phyloP scores from a whole-genome alignment of 2,888 invertebrate species.

The Corythucha ciliata region DNA sequence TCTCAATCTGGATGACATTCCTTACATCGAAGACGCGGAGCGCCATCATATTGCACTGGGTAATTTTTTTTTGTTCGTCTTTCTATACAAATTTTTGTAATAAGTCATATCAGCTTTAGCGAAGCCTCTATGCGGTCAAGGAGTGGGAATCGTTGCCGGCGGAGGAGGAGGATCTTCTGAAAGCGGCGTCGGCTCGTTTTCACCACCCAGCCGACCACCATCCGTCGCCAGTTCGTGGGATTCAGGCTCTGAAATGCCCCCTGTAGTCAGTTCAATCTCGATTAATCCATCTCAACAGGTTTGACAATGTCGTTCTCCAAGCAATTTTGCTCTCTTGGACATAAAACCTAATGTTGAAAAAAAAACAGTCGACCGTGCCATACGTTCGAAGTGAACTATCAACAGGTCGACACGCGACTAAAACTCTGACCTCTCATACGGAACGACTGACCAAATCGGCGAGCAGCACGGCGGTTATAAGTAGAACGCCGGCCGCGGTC shows the following conservation, averaged over 20 bases:
- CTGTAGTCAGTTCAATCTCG: too few relatives aligned
- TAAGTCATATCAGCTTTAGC: too few relatives aligned
- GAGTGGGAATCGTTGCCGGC: too few relatives aligned
- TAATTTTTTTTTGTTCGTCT: constrained; percentile 25
- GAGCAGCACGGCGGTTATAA: constrained; percentile 29
- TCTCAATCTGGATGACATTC: constrained; percentile 56
- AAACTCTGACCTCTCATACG: constrained; percentile 1
- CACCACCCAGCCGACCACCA: constrained; percentile 41
- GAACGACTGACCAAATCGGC: constrained; percentile 35
- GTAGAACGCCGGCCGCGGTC: constrained; percentile 24
- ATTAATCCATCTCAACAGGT: too few relatives aligned
- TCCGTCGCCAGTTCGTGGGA: constrained; percentile 27
- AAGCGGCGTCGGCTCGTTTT: constrained; percentile 38
- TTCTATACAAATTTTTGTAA: background rate
- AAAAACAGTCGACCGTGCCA: too few relatives aligned
- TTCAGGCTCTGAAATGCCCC: too few relatives aligned
- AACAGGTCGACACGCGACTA: too few relatives aligned
- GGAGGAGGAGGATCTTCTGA: too few relatives aligned
- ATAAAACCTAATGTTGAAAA: too few relatives aligned
- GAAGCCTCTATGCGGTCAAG: too few relatives aligned
- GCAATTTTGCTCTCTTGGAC: too few relatives aligned
- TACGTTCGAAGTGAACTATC: background rate
- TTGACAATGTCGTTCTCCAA: too few relatives aligned
- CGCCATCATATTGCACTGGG: constrained; percentile 42
- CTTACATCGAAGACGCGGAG: constrained; percentile 53